A percentile compares a stretch with the other conserved stretches of the same genome.
Conservation (phyloP, 2,797 vertebrate species). For the Myoxocephalus aenaeus region DNA sequence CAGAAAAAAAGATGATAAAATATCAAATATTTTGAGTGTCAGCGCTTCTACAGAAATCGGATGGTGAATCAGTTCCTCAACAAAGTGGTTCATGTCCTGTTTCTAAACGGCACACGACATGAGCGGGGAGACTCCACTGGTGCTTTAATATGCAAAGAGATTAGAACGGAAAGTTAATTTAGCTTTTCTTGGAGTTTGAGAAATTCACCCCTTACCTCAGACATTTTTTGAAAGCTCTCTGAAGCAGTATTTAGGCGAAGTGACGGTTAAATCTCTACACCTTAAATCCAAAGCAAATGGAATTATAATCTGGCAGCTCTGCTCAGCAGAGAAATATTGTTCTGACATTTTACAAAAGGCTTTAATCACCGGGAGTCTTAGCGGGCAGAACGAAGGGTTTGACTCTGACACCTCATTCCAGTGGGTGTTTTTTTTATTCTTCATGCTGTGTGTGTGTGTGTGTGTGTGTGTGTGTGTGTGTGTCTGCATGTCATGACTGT, state of each 20-base stretch:
- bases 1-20: background rate
- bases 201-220: conserved; percentile 1
- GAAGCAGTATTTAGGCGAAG: conserved; percentile 39
- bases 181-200: background rate
- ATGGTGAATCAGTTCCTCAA: background rate
- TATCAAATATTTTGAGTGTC: background rate
- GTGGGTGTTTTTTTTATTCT: background rate
- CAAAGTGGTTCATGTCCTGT: background rate
- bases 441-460: background rate
- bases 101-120: background rate
- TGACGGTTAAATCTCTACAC: conserved; percentile 40
- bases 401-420: conserved; percentile 8
- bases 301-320: conserved; percentile 48
- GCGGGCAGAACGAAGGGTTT: conserved; percentile 1
- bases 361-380: conserved; percentile 26
- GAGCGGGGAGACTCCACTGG: background rate
- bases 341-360: conserved; percentile 35
- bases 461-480: background rate
- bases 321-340: conserved; percentile 19
- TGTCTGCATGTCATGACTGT: background rate
- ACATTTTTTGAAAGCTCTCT: background rate
- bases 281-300: conserved; percentile 43
- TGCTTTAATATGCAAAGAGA: conserved; percentile 18
- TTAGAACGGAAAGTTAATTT: background rate
- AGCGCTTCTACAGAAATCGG: background rate